Conservation (phyloP, 2,113 vertebrate species). For the Notechis scutatus region DNA sequence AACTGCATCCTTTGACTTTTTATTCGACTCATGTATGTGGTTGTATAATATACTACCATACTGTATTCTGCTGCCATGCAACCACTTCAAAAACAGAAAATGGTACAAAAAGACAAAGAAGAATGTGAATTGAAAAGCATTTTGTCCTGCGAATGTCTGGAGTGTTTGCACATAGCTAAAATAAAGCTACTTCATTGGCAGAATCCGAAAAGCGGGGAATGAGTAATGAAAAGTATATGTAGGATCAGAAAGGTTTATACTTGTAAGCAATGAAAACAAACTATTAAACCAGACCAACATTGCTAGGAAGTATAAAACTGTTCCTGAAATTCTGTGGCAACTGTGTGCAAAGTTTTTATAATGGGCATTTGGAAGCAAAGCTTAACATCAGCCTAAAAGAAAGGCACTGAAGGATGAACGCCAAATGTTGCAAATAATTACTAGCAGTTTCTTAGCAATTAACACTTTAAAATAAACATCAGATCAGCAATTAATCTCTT, state of each 20-base stretch:
- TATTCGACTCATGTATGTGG: background rate
- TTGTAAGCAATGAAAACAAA: slow-evolving; percentile 92
- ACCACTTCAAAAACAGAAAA: background rate
- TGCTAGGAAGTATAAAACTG: slow-evolving; percentile 85
- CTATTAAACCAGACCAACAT: slow-evolving; percentile 86
- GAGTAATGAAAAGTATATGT: slow-evolving; percentile 77
- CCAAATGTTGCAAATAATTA: slow-evolving; percentile 64
- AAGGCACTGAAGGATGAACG: slow-evolving; percentile 35
- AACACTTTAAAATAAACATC: slow-evolving; percentile 30
- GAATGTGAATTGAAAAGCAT: background rate
- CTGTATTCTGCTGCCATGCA: background rate
- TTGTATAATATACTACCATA: background rate
- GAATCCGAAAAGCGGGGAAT: slow-evolving; percentile 72
- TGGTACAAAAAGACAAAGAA: background rate
- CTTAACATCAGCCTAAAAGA: slow-evolving; percentile 78
- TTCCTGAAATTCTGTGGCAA: slow-evolving; percentile 82
- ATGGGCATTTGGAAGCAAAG: background rate
- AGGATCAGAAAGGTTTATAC: slow-evolving; percentile 91
- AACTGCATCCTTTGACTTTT: background rate
- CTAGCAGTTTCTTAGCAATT: slow-evolving; percentile 75
- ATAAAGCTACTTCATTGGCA: slow-evolving; percentile 67
- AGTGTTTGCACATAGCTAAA: slow-evolving; percentile 62
- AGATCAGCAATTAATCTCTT: background rate
- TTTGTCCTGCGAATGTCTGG: slow-evolving; percentile 49
- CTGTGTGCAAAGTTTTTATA: slow-evolving; percentile 76